Base-by-base conservation (phyloP, 2,113 vertebrate genomes). In the Tachuris rubrigastra region DNA sequence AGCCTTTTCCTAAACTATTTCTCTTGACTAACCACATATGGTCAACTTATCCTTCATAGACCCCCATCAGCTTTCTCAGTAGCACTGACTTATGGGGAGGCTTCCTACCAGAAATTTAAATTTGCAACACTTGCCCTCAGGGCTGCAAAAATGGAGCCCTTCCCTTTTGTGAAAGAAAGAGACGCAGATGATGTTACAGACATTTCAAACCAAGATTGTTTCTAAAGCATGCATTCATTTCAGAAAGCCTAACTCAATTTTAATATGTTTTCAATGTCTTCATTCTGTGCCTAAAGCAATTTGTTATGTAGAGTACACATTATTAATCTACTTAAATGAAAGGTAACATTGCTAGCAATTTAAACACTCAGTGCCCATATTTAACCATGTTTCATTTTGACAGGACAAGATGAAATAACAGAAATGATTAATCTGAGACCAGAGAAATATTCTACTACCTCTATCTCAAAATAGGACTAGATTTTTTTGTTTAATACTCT, bases 291-390 rank as follows among this genome's bases (percentile, higher is more conserved):
- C 44, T 74, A 93, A 82, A 95, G 90, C 96, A 92, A 95, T 97
- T 96, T 97, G 90, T 93, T 93, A 89, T 85, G 92, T 73, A 95
- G 88, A 96, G 56, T 87, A 93, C 90, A 90, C 66, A 66, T 82
- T 96, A 96, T 94, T 95, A 94, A 96, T 96, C 93, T 93, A 69
- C 82, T 92, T 92, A 96, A 94, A 87, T 58, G 92, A 92, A 96
- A 97, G 92, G 92, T 91, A 97, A 89, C 80, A 76, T 37, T 94
- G 95, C 93, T 72, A 87, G 92, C 66, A 93, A 83, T 94, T 96
- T 90, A 92, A 96, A 93, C 83, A 87, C 90, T 89, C 95, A 87
- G n/a, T 87, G 84, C 46, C 77, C 92, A 55, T 79, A 95, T 96
- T 96, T 96, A 87, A 93, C 90, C 74, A 85, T 85, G 88, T 87